Conservation (phyloP, 2,888 invertebrate genomes). For the Chymomyza procnemis region DNA sequence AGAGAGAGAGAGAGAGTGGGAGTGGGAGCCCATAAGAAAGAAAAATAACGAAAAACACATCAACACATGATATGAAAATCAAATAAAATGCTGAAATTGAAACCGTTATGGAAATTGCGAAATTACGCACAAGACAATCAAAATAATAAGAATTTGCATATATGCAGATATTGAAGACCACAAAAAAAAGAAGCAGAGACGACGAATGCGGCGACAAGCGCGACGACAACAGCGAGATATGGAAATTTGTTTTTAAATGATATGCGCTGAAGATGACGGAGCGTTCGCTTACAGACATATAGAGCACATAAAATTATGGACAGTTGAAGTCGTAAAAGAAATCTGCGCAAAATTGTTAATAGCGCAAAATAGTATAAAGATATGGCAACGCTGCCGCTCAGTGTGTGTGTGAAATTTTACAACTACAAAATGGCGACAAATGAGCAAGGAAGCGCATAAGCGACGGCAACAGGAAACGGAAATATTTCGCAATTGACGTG, state of each 20-base stretch:
- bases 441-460: constrained; percentile 57
- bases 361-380: background rate
- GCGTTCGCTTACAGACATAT: background rate
- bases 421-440: constrained; percentile 57
- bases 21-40: background rate
- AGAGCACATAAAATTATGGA: background rate
- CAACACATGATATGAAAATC: constrained; percentile 31
- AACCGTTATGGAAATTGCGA: constrained; percentile 66
- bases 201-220: background rate
- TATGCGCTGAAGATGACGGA: background rate
- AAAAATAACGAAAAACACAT: constrained; percentile 26
- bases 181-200: background rate
- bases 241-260: constrained; percentile 19
- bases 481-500: constrained; percentile 57
- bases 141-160: constrained; percentile 27
- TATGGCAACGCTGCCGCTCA: background rate
- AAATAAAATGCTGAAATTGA: constrained; percentile 43
- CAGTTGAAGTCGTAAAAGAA: constrained; percentile 21
- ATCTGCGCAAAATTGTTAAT: constrained; percentile 35
- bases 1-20: too few species aligned
- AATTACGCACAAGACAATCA: constrained; percentile 56
- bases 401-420: background rate
- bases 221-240: background rate
- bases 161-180: background rate
- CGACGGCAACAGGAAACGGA: constrained; percentile 55